These are phyloP conservation scores for Pachypeltis micranthus DNA, from an alignment of 1,140 invertebrate species.

Conservation along the genomic window DNA sequence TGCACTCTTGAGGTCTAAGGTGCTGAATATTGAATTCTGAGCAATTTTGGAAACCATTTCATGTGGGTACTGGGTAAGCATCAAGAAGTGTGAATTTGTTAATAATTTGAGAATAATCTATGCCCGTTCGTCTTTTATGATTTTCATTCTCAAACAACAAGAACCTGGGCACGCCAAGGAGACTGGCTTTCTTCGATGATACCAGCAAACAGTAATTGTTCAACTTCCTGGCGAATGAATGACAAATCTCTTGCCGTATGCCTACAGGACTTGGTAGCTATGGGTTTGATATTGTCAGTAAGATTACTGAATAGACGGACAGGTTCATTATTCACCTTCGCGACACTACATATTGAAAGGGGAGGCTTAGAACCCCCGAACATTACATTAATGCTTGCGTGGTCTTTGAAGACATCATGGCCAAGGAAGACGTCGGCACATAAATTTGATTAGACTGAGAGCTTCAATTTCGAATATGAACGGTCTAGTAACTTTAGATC, in stretches of 20 bases:
- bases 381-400: not conserved
- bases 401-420: too few species aligned
- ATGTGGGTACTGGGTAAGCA: constrained; percentile 6
- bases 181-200: not conserved
- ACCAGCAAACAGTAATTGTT: not conserved
- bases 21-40: too few species aligned
- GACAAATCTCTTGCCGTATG: not conserved
- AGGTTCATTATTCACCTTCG: not conserved
- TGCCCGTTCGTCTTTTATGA: not conserved
- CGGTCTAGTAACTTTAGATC: too few species aligned
- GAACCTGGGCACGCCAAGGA: constrained; percentile 3
- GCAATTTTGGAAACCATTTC: too few species aligned
- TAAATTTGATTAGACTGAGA: too few species aligned
- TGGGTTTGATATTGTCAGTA: not conserved
- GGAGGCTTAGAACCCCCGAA: not conserved
- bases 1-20: too few species aligned
- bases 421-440: too few species aligned
- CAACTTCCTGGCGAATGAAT: not conserved
- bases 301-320: not conserved
- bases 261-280: not conserved
- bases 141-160: not conserved
- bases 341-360: too few species aligned
- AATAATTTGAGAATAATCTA: constrained; percentile 12
- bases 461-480: too few species aligned
- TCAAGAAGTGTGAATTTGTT: constrained; percentile 10